Percentiles rank a stretch among this genome's conserved stretches.
phyloP scores from a whole-genome alignment of 2,113 vertebrate genomes.

The Camelus bactrianus region DNA sequence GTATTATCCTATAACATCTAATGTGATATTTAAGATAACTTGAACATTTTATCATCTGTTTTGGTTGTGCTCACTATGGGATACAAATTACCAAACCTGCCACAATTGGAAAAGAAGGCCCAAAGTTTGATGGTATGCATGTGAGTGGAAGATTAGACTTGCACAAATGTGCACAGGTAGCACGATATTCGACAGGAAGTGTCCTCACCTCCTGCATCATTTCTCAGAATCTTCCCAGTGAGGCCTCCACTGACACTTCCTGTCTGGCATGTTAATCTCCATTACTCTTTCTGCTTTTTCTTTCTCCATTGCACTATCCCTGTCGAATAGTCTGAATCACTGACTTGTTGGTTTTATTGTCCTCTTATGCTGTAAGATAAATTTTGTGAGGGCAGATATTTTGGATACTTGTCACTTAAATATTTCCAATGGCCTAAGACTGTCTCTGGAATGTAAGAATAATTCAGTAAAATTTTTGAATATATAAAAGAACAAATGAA shows the following conservation, averaged over 20 bases:
- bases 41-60: background rate
- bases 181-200: background rate
- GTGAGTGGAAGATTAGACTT: background rate
- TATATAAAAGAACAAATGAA: background rate
- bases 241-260: background rate
- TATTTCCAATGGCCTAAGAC: too few relatives aligned
- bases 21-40: background rate
- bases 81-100: background rate
- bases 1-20: background rate
- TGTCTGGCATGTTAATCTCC: background rate
- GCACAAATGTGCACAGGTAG: background rate
- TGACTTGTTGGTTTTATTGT: background rate
- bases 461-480: background rate
- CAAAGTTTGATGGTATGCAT: background rate
- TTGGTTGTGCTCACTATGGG: background rate
- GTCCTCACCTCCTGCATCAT: background rate
- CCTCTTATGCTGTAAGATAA: background rate
- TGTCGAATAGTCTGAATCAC: background rate
- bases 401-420: background rate
- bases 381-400: background rate
- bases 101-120: background rate
- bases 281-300: background rate
- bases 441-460: background rate
- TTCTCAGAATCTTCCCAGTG: background rate
- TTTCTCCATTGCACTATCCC: background rate